These are phyloP conservation scores for Loripinus fragilis DNA, from an alignment of 2,888 invertebrate genomes.

Conservation along the genomic window DNA sequence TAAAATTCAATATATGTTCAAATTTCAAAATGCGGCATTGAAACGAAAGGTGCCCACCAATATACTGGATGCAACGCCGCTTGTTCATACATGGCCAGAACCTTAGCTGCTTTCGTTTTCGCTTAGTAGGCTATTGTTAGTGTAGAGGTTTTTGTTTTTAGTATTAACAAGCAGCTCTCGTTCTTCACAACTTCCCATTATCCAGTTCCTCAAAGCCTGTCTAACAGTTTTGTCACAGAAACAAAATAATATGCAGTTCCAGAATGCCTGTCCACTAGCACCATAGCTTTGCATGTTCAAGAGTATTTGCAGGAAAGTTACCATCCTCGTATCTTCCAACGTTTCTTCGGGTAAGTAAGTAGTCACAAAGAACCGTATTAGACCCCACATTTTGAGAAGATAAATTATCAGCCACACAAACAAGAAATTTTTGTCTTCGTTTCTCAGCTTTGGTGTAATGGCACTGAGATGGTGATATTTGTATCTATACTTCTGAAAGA, in stretches of 20 bases:
- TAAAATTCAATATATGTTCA: no score
- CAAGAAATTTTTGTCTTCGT: conserved; percentile 51
- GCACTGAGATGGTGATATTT: conserved; percentile 1
- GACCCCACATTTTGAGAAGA: conserved; percentile 47
- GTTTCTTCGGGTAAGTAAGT: conserved; percentile 25
- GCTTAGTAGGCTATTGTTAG: not conserved
- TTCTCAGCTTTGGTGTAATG: conserved; percentile 21
- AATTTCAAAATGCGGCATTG: no score
- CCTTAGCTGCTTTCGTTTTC: not conserved
- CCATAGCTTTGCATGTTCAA: conserved; percentile 54
- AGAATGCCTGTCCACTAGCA: conserved; percentile 57
- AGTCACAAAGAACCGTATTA: conserved; percentile 52
- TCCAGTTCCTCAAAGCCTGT: conserved; percentile 21
- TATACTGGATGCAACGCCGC: no score
- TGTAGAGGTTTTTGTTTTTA: not conserved
- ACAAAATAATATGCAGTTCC: conserved; percentile 57
- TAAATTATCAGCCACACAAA: conserved; percentile 45
- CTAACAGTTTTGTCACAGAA: conserved; percentile 44
- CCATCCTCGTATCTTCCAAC: conserved; percentile 4
- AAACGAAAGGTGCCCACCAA: no score
- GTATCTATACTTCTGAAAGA: conserved; percentile 24
- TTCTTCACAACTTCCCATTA: not conserved
- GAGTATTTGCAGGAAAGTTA: conserved; percentile 30
- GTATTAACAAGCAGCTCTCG: not conserved
- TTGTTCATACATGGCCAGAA: no score